Evolutionary conservation across 35 echinoderm and acorn worm species (phyloP).

Genomic region (Diadema setosum): DNA sequence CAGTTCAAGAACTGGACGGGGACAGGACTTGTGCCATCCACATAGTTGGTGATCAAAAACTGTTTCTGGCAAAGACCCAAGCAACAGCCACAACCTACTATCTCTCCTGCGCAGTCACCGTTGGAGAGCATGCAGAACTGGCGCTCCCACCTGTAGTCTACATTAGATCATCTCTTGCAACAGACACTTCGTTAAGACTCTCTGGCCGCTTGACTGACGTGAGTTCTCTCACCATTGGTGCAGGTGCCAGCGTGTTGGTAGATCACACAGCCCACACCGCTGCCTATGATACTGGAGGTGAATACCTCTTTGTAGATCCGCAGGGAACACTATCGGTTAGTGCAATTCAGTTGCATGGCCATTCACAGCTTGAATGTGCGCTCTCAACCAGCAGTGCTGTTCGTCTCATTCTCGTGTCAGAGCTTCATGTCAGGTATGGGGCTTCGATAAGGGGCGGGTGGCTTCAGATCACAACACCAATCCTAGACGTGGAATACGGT

Average conservation of each 20-base stretch:
- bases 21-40: constrained; percentile 68
- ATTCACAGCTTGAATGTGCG: constrained; percentile 26
- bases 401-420: constrained; percentile 10
- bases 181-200: constrained; percentile 32
- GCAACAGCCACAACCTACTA: constrained; percentile 37
- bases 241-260: constrained; percentile 16
- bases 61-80: constrained; percentile 58
- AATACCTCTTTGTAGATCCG: constrained; percentile 36
- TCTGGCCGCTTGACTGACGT: constrained; percentile 50
- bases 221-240: constrained; percentile 42
- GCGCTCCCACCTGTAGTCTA: constrained; percentile 60
- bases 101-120: constrained; percentile 49
- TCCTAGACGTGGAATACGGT: constrained; percentile 61
- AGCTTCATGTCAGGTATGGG: constrained; percentile 45
- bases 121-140: constrained; percentile 57
- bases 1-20: constrained; percentile 41
- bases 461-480: constrained; percentile 17
- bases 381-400: neutral
- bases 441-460: constrained; percentile 19
- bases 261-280: constrained; percentile 51
- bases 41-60: constrained; percentile 50
- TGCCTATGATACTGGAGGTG: neutral
- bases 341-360: constrained; percentile 42
- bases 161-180: neutral
- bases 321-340: constrained; percentile 59